These are phyloP conservation scores for Subacronicta megacephala DNA, from an alignment of 2,888 invertebrate species.

Conservation along the genomic window DNA sequence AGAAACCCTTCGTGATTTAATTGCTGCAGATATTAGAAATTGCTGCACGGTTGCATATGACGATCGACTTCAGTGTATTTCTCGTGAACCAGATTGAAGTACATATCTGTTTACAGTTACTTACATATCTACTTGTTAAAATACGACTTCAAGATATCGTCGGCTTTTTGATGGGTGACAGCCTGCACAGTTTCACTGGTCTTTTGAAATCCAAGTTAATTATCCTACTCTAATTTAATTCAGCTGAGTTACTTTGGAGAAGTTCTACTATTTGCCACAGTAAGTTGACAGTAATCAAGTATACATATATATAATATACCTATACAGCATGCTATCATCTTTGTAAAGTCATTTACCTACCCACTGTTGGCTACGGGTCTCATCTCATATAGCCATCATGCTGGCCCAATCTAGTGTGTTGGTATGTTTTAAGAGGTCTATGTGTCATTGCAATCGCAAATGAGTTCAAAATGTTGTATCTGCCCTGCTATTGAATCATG, in stretches of 20 bases:
- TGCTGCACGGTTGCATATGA: slow-evolving; percentile 47
- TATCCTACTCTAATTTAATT: slow-evolving; percentile 1
- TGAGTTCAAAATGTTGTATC: neutral
- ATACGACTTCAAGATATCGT: slow-evolving; percentile 18
- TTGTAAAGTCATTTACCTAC: too few relatives aligned
- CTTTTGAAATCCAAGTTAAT: neutral
- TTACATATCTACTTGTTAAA: too few relatives aligned
- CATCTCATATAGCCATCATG: too few relatives aligned
- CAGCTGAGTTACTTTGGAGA: slow-evolving; percentile 8
- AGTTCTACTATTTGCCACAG: slow-evolving; percentile 22
- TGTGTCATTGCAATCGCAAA: neutral
- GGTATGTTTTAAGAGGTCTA: too few relatives aligned
- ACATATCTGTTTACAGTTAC: slow-evolving; percentile 12
- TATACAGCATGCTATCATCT: too few relatives aligned
- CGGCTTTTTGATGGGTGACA: slow-evolving; percentile 25
- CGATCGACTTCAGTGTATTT: slow-evolving; percentile 37
- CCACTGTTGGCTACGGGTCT: too few relatives aligned
- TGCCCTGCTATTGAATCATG: neutral
- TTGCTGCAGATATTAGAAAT: slow-evolving; percentile 19
- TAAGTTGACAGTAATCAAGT: slow-evolving; percentile 28
- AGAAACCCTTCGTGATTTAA: slow-evolving; percentile 21
- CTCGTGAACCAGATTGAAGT: slow-evolving; percentile 23
- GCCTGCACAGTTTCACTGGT: slow-evolving; percentile 6
- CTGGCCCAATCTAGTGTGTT: too few relatives aligned
- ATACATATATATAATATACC: too few relatives aligned